Base-by-base conservation (phyloP, 1,140 invertebrate genomes). In the Papilio glaucus region DNA sequence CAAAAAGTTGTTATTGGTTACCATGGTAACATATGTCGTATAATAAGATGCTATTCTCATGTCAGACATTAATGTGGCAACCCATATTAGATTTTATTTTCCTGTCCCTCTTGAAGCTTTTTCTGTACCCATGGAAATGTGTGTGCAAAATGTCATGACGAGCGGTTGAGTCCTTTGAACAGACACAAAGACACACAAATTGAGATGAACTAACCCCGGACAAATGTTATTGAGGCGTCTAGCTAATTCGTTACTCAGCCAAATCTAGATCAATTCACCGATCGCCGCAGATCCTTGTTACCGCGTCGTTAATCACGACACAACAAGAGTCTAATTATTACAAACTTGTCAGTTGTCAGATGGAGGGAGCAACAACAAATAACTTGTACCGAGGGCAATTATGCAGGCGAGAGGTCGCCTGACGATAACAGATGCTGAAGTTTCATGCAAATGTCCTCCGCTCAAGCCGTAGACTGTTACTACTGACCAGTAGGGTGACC, bases 291-390 rank as follows among this genome's bases (percentile, higher is more conserved):
- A 2, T 33, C 29, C 29, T 3, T 3, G 29, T 24, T 24, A 57
- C 9, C 4, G 4, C 9, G 21, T 13, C 21, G 12, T 53, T 57
- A 57, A 57, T 26, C 49, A 53, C 21, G 8, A 53, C 49, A 57
- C 49, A 41, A 41, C 39, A 57, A 57, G 24, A 12, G 5, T 9
- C 21, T 24, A 53, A 26, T 53, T 53, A 57, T 13, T 24, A 57
- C 9, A 57, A 57, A 57, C 49, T 26, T 57, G 49, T 57, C 49
- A 57, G 49, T 0, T 10, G 49, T 57, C 49, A 57, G 49, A 26
- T 24, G 21, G 49, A 9, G 49, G 18, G 18, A 26, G 9, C n/a
- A n/a, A n/a, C n/a, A n/a, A n/a, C n/a, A n/a, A n/a, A n/a, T n/a
- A n/a, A n/a, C n/a, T 15, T 15, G n/a, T 57, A 12, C 18, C 49